Base-by-base conservation (phyloP, 2,888 invertebrate genomes). In the Chrysomela aeneicollis region DNA sequence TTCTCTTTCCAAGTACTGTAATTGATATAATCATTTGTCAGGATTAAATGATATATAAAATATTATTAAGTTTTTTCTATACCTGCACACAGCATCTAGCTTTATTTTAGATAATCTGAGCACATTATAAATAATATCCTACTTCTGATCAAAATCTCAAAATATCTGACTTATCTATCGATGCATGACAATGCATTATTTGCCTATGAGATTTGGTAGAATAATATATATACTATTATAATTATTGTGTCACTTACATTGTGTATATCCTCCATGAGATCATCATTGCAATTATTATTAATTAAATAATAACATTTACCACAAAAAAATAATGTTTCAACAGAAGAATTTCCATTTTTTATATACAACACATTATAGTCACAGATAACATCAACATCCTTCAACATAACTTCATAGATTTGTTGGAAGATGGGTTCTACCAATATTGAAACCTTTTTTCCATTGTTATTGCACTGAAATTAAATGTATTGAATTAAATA, bases 361-460 rank as follows among this genome's bases (percentile, higher is more conserved):
- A 62, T 12, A 54, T 49, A 62, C 37, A 59, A 62, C 22, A 66
- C 59, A 51, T 55, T 51, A 59, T 54, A 53, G 55, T 66, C 62
- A 50, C 66, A 62, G 55, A 35, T 55, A 42, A 62, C 5, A 59
- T 19, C 22, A 51, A 53, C 59, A 37, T 50, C 26, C 30, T 54
- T 19, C 50, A 62, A 32, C 22, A 49, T 46, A 19, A 62, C 62
- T 55, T 50, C 26, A 51, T 55, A 66, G 15, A 30, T 50, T 35
- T 51, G 54, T 10, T 8, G 37, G 9, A 18, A 46, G 18, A 35
- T 15, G 18, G 46, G 30, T 26, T 42, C 18, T 46, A 19, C 55
- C 30, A 46, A 35, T 49, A 66, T 46, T 51, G 66, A 46, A 37
- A 55, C 18, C 42, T 22, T 54, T 55, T 32, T 62, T 12, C 22